These are phyloP conservation scores for Nyctibius bracteatus DNA, from an alignment of 2,113 vertebrate genomes.

Conservation along the genomic window DNA sequence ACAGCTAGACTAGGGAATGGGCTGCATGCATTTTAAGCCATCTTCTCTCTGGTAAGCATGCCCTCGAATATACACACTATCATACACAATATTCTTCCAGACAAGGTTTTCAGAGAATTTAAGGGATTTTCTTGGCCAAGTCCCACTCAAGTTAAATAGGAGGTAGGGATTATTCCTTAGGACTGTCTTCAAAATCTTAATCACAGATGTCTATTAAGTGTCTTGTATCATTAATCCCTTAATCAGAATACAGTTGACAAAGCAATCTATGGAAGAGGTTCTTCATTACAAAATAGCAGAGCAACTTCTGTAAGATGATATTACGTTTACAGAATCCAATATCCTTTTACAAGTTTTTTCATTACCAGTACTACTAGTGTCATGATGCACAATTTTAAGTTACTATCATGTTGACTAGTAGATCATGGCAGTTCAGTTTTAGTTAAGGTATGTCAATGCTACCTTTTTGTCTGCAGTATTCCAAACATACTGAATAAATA, in stretches of 20 bases:
- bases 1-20: neutral
- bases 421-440: neutral
- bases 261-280: neutral
- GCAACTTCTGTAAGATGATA: neutral
- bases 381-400: neutral
- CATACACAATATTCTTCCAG: neutral
- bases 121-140: neutral
- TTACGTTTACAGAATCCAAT: neutral
- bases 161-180: neutral
- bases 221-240: neutral
- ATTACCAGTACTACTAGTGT: neutral
- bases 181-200: neutral
- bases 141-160: neutral
- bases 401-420: neutral
- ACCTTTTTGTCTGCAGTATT: neutral
- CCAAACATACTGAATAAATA: neutral
- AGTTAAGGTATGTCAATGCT: neutral
- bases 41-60: neutral
- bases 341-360: neutral
- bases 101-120: neutral
- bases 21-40: neutral
- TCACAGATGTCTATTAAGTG: neutral
- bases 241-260: neutral
- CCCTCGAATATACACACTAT: neutral
- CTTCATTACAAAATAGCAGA: neutral